phyloP scores from a whole-genome alignment of 1,140 invertebrate genomes.

The Ceratosolen fusciceps region DNA sequence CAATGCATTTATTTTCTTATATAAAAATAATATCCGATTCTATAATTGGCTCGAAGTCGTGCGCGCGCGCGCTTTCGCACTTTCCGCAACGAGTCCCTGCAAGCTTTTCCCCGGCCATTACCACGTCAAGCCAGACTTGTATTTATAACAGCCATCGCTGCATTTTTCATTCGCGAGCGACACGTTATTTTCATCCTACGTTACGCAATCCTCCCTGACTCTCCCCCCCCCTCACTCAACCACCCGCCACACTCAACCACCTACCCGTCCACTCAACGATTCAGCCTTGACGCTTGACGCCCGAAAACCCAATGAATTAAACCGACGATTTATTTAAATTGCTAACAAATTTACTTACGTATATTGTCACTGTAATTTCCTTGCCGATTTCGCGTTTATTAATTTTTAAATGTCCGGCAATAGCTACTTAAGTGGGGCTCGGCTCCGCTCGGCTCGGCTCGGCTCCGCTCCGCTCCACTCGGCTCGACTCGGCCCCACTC shows the following conservation, averaged over 20 bases:
- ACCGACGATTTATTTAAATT: background rate
- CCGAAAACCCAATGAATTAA: background rate
- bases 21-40: slow-evolving; percentile 20
- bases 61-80: too few relatives aligned
- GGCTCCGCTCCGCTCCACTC: too few relatives aligned
- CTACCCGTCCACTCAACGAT: too few relatives aligned
- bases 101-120: background rate
- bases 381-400: background rate
- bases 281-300: too few relatives aligned
- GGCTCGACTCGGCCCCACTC: too few relatives aligned
- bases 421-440: background rate
- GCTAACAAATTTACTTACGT: slow-evolving; percentile 1
- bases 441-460: too few relatives aligned
- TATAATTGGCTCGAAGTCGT: slow-evolving; percentile 18
- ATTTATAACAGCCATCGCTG: slow-evolving; percentile 13
- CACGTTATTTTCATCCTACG: slow-evolving; percentile 1
- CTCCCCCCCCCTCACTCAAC: too few relatives aligned
- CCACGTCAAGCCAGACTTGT: background rate
- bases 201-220: too few relatives aligned
- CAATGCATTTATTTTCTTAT: slow-evolving; percentile 26
- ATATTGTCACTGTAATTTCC: background rate
- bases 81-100: too few relatives aligned
- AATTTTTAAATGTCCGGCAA: background rate
- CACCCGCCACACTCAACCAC: too few relatives aligned
- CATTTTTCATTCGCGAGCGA: slow-evolving; percentile 15